Base-by-base conservation (phyloP, 2,888 invertebrate genomes). In the Drosophila algonquin region DNA sequence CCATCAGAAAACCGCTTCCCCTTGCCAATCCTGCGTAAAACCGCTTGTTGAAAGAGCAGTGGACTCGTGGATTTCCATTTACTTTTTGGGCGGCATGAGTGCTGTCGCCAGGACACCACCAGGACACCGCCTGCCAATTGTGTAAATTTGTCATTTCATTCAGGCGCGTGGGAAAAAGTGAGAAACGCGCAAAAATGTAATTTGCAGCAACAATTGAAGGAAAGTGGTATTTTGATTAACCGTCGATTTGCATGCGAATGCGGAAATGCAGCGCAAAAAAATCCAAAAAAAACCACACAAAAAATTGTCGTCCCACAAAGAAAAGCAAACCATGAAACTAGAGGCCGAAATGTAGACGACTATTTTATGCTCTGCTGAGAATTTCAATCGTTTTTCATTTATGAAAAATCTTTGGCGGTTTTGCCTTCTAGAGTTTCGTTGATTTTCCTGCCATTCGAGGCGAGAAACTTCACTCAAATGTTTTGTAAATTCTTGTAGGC, bases 171-270 rank as follows among this genome's bases (percentile, higher is more conserved):
- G 40, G n/a, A 40, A 14, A 40, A n/a, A 7, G 40, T 40, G 40
- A 7, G n/a, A 40, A 40, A n/a, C n/a, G 40, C 64, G 60, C 58
- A 58, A 70, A 72, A 77, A 64, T 77, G 77, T 73, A 73, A 73
- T 77, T 77, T 63, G 60, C 76, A 56, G 70, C 77, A 76, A 77
- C 77, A 77, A 77, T 77, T 70, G 77, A 16, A 47, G 55, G 52
- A 70, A 76, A 76, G 73, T 76, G 77, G 73, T 65, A 73, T 70
- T 77, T 76, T 77, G 76, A 73, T 77, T 77, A 77, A 77, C 76
- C 67, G 77, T 62, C 77, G 76, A 70, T 76, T 77, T 73, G 65
- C 77, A 73, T 76, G 76, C 69, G 64, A 76, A 55, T 52, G 63
- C 70, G 76, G 61, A 62, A 68, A 46, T 73, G n/a, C 55, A 35